Conservation (phyloP, 2,888 invertebrate species). For the Mesochorus sp. region DNA sequence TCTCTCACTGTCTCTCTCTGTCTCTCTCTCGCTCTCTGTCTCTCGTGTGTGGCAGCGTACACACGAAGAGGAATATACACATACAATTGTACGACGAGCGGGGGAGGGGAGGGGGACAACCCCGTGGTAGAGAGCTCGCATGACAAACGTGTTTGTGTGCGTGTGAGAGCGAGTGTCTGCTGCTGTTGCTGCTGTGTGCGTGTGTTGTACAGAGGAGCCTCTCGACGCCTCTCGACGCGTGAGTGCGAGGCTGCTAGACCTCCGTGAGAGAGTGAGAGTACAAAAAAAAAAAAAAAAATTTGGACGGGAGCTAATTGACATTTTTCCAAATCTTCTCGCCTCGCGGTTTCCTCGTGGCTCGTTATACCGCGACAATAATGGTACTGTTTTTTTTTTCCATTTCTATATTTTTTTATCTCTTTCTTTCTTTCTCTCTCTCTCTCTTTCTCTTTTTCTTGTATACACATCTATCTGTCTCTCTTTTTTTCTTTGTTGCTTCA, state of each 20-base stretch:
- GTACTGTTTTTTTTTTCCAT: constrained; percentile 63
- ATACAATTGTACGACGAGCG: constrained; percentile 46
- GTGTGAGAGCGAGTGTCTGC: no score
- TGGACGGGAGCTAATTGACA: constrained; percentile 33
- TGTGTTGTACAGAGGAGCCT: no score
- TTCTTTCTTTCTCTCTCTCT: constrained; percentile 51
- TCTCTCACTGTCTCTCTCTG: no score
- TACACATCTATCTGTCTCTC: constrained; percentile 16
- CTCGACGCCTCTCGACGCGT: no score
- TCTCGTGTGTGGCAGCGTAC: background rate
- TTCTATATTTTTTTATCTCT: constrained; percentile 46
- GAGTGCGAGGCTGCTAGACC: no score
- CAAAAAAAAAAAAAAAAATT: constrained; percentile 17
- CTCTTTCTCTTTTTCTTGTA: constrained; percentile 41
- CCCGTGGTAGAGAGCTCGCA: constrained; percentile 66
- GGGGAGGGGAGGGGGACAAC: constrained; percentile 67
- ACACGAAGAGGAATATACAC: constrained; percentile 5
- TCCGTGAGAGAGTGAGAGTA: no score
- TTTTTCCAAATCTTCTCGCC: constrained; percentile 54
- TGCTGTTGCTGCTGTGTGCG: no score
- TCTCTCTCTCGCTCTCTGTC: no score
- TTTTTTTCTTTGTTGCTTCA: constrained; percentile 43
- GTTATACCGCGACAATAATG: constrained; percentile 68
- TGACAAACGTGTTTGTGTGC: constrained; percentile 50
- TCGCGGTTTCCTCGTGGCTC: constrained; percentile 58